Evolutionary conservation across 2,888 invertebrate genomes (phyloP).

Genomic region (Lampropteryx suffumata): DNA sequence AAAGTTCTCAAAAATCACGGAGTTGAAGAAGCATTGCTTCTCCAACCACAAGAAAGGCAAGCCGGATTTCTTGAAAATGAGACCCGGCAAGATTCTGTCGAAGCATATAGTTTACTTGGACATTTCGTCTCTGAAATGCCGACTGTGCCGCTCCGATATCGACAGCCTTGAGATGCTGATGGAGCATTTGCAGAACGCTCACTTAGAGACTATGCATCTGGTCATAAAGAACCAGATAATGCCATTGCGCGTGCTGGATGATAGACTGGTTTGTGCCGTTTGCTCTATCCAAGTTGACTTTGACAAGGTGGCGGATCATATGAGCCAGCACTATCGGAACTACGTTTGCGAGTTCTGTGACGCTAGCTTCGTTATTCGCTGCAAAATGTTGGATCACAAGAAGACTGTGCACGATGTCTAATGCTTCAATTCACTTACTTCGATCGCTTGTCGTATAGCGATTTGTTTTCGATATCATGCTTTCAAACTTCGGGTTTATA

Average conservation of each 20-base stretch:
- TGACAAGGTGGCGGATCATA: conserved; percentile 57
- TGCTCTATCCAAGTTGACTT: conserved; percentile 46
- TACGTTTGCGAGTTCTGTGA: conserved; percentile 65
- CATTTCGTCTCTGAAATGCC: conserved; percentile 55
- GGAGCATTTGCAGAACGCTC: conserved; percentile 53
- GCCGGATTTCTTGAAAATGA: conserved; percentile 49
- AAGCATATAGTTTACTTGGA: conserved; percentile 61
- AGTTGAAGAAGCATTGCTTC: conserved; percentile 54
- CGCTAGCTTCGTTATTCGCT: conserved; percentile 48
- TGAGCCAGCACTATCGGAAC: conserved; percentile 65
- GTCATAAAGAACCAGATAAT: conserved; percentile 64
- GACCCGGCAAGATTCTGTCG: conserved; percentile 37
- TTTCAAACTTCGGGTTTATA: too few relatives aligned
- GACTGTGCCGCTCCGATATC: conserved; percentile 46
- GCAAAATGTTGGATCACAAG: conserved; percentile 55
- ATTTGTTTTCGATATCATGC: too few relatives aligned
- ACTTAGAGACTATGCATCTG: conserved; percentile 52
- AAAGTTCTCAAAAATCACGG: conserved; percentile 52
- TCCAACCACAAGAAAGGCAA: conserved; percentile 35
- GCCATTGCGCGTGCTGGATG: conserved; percentile 45
- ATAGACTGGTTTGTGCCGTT: conserved; percentile 43
- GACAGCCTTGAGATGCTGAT: conserved; percentile 50
- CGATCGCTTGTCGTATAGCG: too few relatives aligned
- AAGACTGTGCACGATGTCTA: conserved; percentile 50
- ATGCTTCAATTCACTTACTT: too few relatives aligned